A percentile compares a stretch with the other conserved stretches of the same genome.
These are phyloP conservation scores for Mylabris phalerata DNA, from an alignment of 1,140 invertebrate genomes.

Conservation along the genomic window DNA sequence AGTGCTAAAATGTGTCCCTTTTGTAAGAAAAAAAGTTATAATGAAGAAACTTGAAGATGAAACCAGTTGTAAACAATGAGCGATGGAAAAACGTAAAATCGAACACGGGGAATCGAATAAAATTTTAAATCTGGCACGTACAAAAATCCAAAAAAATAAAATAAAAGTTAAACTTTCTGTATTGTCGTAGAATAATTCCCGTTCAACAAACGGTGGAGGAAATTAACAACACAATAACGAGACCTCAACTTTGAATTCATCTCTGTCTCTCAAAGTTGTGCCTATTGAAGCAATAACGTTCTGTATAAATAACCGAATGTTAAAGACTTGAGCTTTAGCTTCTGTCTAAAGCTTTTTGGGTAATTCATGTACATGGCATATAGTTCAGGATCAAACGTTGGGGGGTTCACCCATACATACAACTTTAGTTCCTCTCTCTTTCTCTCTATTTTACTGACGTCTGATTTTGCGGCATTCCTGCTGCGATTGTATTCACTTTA, in stretches of 20 bases:
- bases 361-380: conserved; percentile 19
- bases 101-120: too few species aligned
- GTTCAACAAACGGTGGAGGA: conserved; percentile 7
- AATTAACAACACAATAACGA: conserved; percentile 24
- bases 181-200: too few species aligned
- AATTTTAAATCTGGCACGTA: too few species aligned
- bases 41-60: conserved; percentile 13
- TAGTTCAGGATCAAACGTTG: conserved; percentile 13
- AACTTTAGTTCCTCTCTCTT: conserved; percentile 3
- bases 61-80: too few species aligned
- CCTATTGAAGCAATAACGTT: conserved; percentile 15
- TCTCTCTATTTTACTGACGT: background rate
- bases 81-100: background rate
- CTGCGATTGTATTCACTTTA: conserved; percentile 2
- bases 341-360: background rate
- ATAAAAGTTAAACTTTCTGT: too few species aligned
- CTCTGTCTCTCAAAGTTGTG: conserved; percentile 16
- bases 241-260: conserved; percentile 12
- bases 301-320: conserved; percentile 19
- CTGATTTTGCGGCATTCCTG: conserved; percentile 16
- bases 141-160: too few species aligned
- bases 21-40: conserved; percentile 8
- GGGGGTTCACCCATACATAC: background rate
- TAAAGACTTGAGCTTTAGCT: conserved; percentile 12
- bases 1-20: conserved; percentile 4